These are phyloP conservation scores for Xenopus laevis DNA, from an alignment of 2,113 vertebrate species.

Conservation along the genomic window DNA sequence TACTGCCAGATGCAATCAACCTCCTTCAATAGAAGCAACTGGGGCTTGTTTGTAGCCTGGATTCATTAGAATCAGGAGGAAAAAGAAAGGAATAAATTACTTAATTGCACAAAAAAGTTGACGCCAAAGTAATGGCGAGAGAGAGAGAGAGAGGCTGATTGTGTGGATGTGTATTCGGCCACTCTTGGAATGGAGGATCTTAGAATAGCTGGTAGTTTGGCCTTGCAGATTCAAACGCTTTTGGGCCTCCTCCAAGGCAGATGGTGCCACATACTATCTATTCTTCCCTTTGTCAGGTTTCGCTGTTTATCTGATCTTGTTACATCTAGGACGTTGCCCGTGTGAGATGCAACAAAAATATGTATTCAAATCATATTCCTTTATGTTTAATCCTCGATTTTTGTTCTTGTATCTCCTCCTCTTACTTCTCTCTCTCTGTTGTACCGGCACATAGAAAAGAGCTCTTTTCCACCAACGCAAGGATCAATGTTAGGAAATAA, in stretches of 20 bases:
- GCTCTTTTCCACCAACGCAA: no score
- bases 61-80: constrained; percentile 98
- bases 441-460: no score
- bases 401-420: constrained; percentile 46
- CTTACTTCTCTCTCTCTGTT: no score
- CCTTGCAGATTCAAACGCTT: constrained; percentile 80
- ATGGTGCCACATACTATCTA: constrained; percentile 96
- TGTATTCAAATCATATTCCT: constrained; percentile 77
- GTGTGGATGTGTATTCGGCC: constrained; percentile 84
- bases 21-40: constrained; percentile 98
- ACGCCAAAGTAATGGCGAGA: constrained; percentile 84
- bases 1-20: constrained; percentile 98
- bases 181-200: constrained; percentile 96
- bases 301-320: constrained; percentile 88
- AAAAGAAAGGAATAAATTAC: constrained; percentile 99
- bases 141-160: constrained; percentile 66
- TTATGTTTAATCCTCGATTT: constrained; percentile 71
- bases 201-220: constrained; percentile 98
- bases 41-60: constrained; percentile 98
- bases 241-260: constrained; percentile 99
- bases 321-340: constrained; percentile 81
- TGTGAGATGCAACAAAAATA: constrained; percentile 75
- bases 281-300: constrained; percentile 98
- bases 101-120: constrained; percentile 99
- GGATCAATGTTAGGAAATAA: no score